Evolutionary conservation across 2,888 invertebrate genomes (phyloP).

Genomic region (Habrosyne pyritoides): DNA sequence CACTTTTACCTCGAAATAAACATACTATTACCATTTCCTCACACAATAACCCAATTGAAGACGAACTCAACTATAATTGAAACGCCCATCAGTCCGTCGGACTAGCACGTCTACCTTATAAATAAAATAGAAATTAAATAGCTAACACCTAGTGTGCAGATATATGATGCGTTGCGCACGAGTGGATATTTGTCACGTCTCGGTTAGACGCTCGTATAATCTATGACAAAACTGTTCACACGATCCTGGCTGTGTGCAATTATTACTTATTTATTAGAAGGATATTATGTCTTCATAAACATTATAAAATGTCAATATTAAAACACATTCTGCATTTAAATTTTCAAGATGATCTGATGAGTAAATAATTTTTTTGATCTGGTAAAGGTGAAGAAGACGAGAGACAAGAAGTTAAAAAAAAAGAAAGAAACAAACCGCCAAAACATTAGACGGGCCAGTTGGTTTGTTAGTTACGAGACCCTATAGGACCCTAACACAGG

Average conservation of each 20-base stretch:
- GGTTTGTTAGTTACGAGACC: too few species aligned
- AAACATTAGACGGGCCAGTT: too few species aligned
- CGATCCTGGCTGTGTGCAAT: conserved; percentile 8
- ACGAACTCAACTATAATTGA: not conserved
- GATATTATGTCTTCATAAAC: not conserved
- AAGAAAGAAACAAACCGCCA: too few species aligned
- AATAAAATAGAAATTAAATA: conserved; percentile 21
- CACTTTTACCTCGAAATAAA: too few species aligned
- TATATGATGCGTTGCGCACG: conserved; percentile 35
- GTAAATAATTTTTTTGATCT: too few species aligned
- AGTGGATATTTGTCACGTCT: conserved; percentile 37
- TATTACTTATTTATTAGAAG: not conserved
- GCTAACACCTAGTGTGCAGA: conserved; percentile 14
- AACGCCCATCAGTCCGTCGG: not conserved
- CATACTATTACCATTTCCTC: too few species aligned
- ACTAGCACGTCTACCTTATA: not conserved
- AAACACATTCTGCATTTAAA: too few species aligned
- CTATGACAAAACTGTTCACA: conserved; percentile 49
- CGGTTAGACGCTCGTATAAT: conserved; percentile 32
- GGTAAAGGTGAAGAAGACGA: too few species aligned
- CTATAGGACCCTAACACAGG: too few species aligned
- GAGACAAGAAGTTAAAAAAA: too few species aligned
- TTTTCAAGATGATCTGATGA: too few species aligned
- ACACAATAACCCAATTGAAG: not conserved
- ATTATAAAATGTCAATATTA: too few species aligned